Conservation (phyloP, 2,113 vertebrate species). For the Edolisoma coerulescens region DNA sequence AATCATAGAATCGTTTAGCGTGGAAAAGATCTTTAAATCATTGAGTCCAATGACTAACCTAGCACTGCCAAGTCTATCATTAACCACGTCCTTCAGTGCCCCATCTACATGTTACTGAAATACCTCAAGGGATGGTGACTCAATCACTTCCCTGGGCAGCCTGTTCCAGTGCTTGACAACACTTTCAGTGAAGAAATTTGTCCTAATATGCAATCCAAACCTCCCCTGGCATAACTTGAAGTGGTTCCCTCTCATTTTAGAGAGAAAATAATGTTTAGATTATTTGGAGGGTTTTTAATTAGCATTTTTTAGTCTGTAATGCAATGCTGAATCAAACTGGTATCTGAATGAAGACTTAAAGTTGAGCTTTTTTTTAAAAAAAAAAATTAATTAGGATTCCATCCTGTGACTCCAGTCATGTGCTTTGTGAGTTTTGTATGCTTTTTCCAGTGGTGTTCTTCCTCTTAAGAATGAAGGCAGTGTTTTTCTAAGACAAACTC, state of each 20-base stretch:
- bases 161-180: not conserved
- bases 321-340: not conserved
- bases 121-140: not conserved
- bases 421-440: not conserved
- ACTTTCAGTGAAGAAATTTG: not conserved
- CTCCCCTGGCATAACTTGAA: not conserved
- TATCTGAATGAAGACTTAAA: not conserved
- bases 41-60: not conserved
- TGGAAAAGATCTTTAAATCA: not conserved
- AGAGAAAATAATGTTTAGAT: not conserved
- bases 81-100: not conserved
- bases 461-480: not conserved
- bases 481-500: not conserved
- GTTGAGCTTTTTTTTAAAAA: not conserved
- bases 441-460: not conserved
- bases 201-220: not conserved
- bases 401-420: not conserved
- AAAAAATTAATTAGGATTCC: not conserved
- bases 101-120: not conserved
- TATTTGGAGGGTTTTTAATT: not conserved
- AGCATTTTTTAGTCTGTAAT: not conserved
- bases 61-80: not conserved
- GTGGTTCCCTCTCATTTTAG: not conserved
- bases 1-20: not conserved
- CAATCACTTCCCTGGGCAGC: not conserved